Evolutionary conservation across 2,797 vertebrate species (phyloP).

Genomic region (Sciaenops ocellatus): DNA sequence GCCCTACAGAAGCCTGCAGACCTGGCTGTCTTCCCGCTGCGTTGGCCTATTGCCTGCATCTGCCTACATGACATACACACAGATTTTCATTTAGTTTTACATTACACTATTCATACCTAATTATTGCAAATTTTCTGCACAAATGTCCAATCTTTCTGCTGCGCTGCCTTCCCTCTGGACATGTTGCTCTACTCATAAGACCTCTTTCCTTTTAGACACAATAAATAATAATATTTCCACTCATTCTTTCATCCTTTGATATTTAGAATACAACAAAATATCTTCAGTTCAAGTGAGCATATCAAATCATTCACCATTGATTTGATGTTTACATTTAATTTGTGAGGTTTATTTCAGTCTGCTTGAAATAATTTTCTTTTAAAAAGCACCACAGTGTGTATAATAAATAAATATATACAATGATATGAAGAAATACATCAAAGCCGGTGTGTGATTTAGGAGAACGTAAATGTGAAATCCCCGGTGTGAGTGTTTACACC

Average conservation of each 20-base stretch:
- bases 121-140: neutral
- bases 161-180: neutral
- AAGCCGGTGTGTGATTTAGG: neutral
- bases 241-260: neutral
- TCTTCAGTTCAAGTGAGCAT: neutral
- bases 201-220: neutral
- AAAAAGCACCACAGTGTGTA: neutral
- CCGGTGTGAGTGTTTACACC: neutral
- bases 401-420: neutral
- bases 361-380: neutral
- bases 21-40: conserved; percentile 56
- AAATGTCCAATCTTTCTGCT: neutral
- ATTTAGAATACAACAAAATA: neutral
- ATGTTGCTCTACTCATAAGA: neutral
- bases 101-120: neutral
- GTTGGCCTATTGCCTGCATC: conserved; percentile 32
- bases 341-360: neutral
- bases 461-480: neutral
- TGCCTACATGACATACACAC: conserved; percentile 26
- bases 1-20: conserved; percentile 72
- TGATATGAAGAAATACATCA: neutral
- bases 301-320: neutral
- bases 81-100: neutral
- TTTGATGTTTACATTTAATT: neutral
- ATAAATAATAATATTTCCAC: neutral